These are phyloP conservation scores for Rhaphigaster nebulosa DNA, from an alignment of 2,888 invertebrate species.

Conservation along the genomic window DNA sequence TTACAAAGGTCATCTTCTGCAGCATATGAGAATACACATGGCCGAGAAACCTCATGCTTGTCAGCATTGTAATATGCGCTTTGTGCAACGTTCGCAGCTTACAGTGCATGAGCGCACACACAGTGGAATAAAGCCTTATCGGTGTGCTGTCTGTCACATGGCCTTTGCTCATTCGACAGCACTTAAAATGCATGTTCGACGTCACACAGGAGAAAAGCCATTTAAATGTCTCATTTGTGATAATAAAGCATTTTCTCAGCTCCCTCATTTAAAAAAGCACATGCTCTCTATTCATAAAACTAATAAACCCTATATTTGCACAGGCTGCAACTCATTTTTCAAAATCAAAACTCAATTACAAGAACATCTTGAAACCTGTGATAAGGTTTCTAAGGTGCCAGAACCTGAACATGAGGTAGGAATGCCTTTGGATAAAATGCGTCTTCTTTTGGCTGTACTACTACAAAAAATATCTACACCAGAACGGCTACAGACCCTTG, in stretches of 20 bases:
- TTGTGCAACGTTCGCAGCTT: slow-evolving; percentile 87
- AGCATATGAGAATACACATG: slow-evolving; percentile 86
- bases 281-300: slow-evolving; percentile 88
- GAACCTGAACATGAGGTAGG: slow-evolving; percentile 69
- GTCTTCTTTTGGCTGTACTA: slow-evolving; percentile 83
- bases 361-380: slow-evolving; percentile 70
- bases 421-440: slow-evolving; percentile 81
- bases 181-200: slow-evolving; percentile 83
- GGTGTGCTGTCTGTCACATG: slow-evolving; percentile 84
- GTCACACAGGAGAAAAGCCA: slow-evolving; percentile 89
- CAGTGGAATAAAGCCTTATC: slow-evolving; percentile 85
- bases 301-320: slow-evolving; percentile 83
- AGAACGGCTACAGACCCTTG: slow-evolving; percentile 82
- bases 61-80: slow-evolving; percentile 82
- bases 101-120: slow-evolving; percentile 89
- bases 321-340: slow-evolving; percentile 80
- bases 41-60: slow-evolving; percentile 84
- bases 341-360: slow-evolving; percentile 82
- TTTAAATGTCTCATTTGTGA: slow-evolving; percentile 73
- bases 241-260: slow-evolving; percentile 81
- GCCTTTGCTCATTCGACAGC: slow-evolving; percentile 89
- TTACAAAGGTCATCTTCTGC: slow-evolving; percentile 84
- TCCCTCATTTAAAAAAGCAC: slow-evolving; percentile 90
- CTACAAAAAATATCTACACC: slow-evolving; percentile 87
- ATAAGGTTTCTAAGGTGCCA: slow-evolving; percentile 55